Base-by-base conservation (phyloP, 2,888 invertebrate species). In the Camponotus fellah region DNA sequence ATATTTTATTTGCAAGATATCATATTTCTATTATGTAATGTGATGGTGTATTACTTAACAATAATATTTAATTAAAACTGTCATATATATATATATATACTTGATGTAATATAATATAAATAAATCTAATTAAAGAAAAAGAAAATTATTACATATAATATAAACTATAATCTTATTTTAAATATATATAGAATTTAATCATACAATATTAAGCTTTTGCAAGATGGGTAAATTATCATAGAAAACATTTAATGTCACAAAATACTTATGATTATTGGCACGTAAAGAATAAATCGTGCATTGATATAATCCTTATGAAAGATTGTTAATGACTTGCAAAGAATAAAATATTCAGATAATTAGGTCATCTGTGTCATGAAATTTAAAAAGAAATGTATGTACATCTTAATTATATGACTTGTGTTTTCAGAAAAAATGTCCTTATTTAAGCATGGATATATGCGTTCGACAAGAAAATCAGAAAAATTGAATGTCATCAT, bases 261-360 rank as follows among this genome's bases (percentile, higher is more conserved):
- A 34, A 46, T 69, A 43, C 3, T 74, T 60, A 8, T 74, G 32
- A 60, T 74, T 74, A 14, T 43, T 14, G 6, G 40, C 60, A 74
- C 74, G 60, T 74, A 74, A 40, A 43, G 12, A 3, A 74, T 74
- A 43, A 46, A 62, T 74, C 1, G 14, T 62, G 4, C 34, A 17
- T 75, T 64, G 17, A 64, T 64, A 34, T 46, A 32, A 34, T 34
- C 75, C n/a, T 49, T 74, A 74, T 8, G n/a, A 43, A 60, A 74
- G 60, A 12, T 21, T 21, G 5, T 46, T 64, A 34, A 75, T 46
- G 21, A 5, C 9, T 43, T 3, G 17, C 34, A 49, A 34, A 21
- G 37, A 64, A 34, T 64, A 46, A 53, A 34, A 46, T 62, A 75
- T 46, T 26, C 46, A 46, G n/a, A 4, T 2, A 75, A 32, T 72